Evolutionary conservation across 1,140 invertebrate genomes (phyloP), one percentile per base, ranked within the genome.

Genomic region (Drosophila navojoa): DNA sequence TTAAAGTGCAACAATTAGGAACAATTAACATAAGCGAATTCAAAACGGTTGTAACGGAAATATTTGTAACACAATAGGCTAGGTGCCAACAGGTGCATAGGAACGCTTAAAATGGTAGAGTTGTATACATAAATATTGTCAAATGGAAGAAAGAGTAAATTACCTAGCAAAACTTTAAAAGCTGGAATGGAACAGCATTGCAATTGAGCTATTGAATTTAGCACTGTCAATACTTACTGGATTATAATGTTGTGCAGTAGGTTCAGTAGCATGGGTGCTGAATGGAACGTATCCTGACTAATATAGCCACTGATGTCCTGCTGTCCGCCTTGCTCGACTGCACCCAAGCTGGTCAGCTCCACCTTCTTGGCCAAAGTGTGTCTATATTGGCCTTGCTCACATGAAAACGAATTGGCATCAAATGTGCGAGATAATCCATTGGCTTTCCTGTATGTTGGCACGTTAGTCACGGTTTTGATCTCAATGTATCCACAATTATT

Each of bases 211-310:
- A 0, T 15, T 44, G n/a, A 15, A 38, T 38, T 0, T 29, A 3
- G 3, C 32, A 32, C 32, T 9, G 6, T 9, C 9, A 13, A 25
- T 35, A 75, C 76, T 77, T 32, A 91, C 90, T 71, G 60, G 1
- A 81, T 52, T 22, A 79, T 76, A 16, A 77, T 47, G 27, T 90
- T 91, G 38, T 91, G 82, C 44, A 89, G 7, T 25, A 91, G 32
- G 71, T 91, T 91, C 1, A 91, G 66, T 25, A 69, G 61, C 71
- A 91, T 69, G 5, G 86, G 73, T 2, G 90, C 81, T 15, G 86
- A 66, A 71, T 91, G 90, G 5, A 91, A 89, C 15, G 82, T 57
- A 16, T 82, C 70, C 61, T 79, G 71, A 59, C 52, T 89, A 4
- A 85, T 77, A 52, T 74, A 91, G 4, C 76, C 73, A 27, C 50